Conservation (phyloP, 2,113 vertebrate species). For the Barnardius zonarius region DNA sequence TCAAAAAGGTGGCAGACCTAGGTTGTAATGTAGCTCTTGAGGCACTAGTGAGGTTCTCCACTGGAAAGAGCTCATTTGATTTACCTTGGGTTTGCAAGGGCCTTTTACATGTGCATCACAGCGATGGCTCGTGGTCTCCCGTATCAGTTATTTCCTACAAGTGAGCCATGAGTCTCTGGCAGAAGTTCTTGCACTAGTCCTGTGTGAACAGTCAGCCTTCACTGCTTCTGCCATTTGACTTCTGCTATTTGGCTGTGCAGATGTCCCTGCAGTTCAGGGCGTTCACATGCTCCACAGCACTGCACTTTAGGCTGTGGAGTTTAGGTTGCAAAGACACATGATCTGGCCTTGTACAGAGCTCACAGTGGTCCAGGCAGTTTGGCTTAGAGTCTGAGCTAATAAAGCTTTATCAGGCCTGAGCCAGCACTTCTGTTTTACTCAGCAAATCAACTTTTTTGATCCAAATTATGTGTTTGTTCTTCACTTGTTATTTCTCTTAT, state of each 20-base stretch:
- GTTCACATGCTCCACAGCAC: neutral
- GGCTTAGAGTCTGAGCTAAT: neutral
- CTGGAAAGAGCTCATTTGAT: neutral
- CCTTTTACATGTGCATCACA: neutral
- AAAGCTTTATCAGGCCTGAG: neutral
- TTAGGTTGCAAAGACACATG: neutral
- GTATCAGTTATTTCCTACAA: neutral
- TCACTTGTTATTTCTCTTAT: neutral
- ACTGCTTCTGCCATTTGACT: neutral
- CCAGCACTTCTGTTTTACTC: neutral
- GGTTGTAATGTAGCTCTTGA: neutral
- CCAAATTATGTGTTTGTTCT: neutral
- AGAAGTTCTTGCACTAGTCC: neutral
- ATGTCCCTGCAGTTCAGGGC: neutral
- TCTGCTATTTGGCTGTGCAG: neutral
- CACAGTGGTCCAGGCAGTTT: neutral
- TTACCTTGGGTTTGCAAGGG: neutral
- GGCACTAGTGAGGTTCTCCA: neutral
- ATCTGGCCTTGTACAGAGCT: neutral
- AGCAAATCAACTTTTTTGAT: neutral
- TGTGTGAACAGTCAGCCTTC: neutral
- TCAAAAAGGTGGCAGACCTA: neutral
- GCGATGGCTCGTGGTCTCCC: neutral
- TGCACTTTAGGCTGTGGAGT: neutral
- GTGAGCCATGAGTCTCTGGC: neutral